Evolutionary conservation across 2,113 vertebrate genomes (phyloP), one percentile per base, ranked within the genome.

Genomic region (Semnornis frantzii): DNA sequence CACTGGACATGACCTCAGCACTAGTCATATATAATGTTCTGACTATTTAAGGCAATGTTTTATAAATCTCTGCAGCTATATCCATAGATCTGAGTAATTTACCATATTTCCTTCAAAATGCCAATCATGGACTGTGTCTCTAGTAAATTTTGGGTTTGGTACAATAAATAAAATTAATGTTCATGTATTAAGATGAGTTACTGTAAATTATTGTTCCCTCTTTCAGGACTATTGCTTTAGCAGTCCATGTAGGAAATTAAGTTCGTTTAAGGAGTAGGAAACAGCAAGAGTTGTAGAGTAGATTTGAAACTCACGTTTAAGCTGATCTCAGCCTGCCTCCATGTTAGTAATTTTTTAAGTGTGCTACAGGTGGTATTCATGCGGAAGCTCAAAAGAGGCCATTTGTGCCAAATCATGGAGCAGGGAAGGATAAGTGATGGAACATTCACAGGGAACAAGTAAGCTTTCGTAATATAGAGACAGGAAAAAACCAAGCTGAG

Each of bases 151-250:
- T 21, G 37, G 90, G 63, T 70, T 83, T 85, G 75, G 72, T 64
- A 84, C 60, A 94, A 91, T 92, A 96, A 97, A 96, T 93, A 94
- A 94, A 93, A 94, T 92, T 78, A 85, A 96, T 91, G 95, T 91
- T 79, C 76, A 8, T 52, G 15, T 83, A 59, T 93, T 95, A 87
- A 90, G 88, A 83, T 85, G 55, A 89, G 78, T 83, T 82, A 68
- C 69, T 86, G 69, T 93, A 89, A 97, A 82, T 95, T 86, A 93
- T 80, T 80, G n/a, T 88, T 92, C 89, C 66, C 59, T 94, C 76
- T 97, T 90, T 87, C 15, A 4, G 66, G 92, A 74, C 73, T 89
- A 77, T 95, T 94, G 59, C 90, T 95, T 96, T 93, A 92, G 73
- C 76, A 94, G 89, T 94, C 60, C 28, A 54, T 79, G 44, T 84